phyloP scores from a whole-genome alignment of 2,888 invertebrate species.

The Xanthorhoe spadicearia region DNA sequence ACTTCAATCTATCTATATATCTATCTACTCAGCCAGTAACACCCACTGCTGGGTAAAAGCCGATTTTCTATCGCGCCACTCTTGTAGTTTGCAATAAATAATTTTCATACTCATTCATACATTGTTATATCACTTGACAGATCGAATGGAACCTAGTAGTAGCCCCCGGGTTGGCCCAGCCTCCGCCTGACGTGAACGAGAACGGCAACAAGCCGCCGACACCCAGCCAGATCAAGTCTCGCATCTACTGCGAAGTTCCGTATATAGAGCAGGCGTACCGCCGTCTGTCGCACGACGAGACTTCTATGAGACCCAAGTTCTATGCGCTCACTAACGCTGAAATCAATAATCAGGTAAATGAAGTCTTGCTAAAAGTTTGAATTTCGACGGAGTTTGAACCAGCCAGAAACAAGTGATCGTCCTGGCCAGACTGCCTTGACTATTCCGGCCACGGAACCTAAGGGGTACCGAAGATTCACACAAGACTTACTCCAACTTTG shows the following conservation, averaged over 20 bases:
- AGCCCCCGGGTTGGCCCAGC: slow-evolving; percentile 74
- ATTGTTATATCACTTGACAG: slow-evolving; percentile 47
- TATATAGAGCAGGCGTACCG: slow-evolving; percentile 76
- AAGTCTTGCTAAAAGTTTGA: background rate
- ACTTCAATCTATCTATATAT: background rate
- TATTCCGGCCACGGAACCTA: too few relatives aligned
- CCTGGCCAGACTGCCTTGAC: too few relatives aligned
- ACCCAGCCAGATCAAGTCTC: slow-evolving; percentile 68
- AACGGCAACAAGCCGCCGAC: slow-evolving; percentile 62
- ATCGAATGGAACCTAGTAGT: slow-evolving; percentile 82
- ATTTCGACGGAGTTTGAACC: slow-evolving; percentile 7
- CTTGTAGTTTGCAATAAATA: too few relatives aligned
- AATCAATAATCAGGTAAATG: slow-evolving; percentile 82
- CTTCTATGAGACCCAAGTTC: slow-evolving; percentile 94
- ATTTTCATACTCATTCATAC: too few relatives aligned
- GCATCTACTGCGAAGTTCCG: slow-evolving; percentile 79
- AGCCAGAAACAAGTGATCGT: too few relatives aligned
- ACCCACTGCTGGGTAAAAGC: too few relatives aligned
- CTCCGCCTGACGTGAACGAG: slow-evolving; percentile 58
- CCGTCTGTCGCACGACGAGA: slow-evolving; percentile 81
- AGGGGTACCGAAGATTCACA: too few relatives aligned
- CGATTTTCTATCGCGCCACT: too few relatives aligned
- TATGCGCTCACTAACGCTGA: slow-evolving; percentile 94
- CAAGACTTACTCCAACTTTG: too few relatives aligned
- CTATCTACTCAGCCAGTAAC: too few relatives aligned